Evolutionary conservation across 2,797 vertebrate species (phyloP).

Genomic region (Pantherophis vulpinus): DNA sequence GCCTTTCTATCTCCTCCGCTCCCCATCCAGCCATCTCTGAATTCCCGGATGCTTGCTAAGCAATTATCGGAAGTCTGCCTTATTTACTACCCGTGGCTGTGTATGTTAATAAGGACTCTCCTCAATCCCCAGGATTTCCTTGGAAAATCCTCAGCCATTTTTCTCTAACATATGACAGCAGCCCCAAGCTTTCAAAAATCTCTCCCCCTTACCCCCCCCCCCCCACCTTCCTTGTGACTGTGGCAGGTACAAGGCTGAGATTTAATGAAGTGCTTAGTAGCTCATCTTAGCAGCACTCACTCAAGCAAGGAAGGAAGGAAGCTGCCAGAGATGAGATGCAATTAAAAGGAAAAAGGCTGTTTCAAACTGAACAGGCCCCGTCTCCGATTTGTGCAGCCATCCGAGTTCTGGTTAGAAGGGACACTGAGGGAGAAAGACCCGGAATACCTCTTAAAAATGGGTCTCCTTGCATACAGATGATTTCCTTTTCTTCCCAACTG

Average conservation of each 20-base stretch:
- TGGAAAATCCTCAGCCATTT: conserved; percentile 12
- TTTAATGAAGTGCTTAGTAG: conserved; percentile 27
- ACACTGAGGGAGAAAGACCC: neutral
- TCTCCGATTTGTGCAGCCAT: conserved; percentile 1
- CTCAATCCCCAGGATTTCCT: neutral
- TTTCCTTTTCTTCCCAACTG: neutral
- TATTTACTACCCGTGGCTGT: conserved; percentile 2
- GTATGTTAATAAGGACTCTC: neutral
- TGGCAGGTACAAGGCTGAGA: neutral
- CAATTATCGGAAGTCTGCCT: neutral
- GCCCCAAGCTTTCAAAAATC: conserved; percentile 3
- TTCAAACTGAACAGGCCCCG: conserved; percentile 8
- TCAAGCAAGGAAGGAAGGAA: conserved; percentile 17
- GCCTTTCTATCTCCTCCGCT: neutral
- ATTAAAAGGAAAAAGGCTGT: conserved; percentile 29
- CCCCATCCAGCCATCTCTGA: neutral
- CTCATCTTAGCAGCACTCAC: conserved; percentile 16
- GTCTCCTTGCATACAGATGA: conserved; percentile 29
- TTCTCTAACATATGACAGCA: neutral
- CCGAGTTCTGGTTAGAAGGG: conserved; percentile 17
- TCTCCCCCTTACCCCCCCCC: neutral
- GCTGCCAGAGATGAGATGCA: conserved; percentile 4
- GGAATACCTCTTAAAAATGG: conserved; percentile 37
- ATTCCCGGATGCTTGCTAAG: neutral
- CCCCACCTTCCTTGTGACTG: neutral